These are phyloP conservation scores for Yponomeuta sedellus DNA, from an alignment of 2,888 invertebrate genomes.

Conservation along the genomic window DNA sequence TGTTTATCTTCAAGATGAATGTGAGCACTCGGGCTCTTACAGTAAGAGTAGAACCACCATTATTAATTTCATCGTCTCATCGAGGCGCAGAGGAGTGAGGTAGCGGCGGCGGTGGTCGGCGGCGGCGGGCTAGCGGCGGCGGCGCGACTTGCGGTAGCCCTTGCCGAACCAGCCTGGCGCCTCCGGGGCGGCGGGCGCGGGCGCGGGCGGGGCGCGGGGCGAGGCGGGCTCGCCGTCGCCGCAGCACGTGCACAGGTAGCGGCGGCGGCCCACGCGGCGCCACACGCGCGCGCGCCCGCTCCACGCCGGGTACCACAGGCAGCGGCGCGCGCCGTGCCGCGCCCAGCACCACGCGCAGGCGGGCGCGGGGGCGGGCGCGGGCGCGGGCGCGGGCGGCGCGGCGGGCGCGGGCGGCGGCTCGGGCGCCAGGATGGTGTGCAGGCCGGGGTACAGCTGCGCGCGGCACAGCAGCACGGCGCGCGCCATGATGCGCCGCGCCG, in stretches of 20 bases:
- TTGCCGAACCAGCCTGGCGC: constrained; percentile 89
- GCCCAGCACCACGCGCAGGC: constrained; percentile 52
- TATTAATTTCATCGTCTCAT: neutral
- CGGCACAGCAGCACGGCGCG: constrained; percentile 67
- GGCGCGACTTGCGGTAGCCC: constrained; percentile 85
- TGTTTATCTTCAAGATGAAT: too few species aligned
- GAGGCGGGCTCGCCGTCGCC: constrained; percentile 29
- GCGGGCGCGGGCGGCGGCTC: constrained; percentile 24
- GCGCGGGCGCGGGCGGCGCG: constrained; percentile 33
- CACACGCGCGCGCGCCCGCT: constrained; percentile 39
- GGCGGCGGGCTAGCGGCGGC: constrained; percentile 54
- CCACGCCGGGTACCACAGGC: constrained; percentile 59
- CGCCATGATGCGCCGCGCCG: constrained; percentile 58
- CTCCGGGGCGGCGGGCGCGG: constrained; percentile 29
- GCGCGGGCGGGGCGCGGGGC: constrained; percentile 35
- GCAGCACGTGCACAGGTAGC: constrained; percentile 80
- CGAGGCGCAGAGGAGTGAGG: neutral
- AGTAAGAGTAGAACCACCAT: too few species aligned
- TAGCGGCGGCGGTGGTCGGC: neutral
- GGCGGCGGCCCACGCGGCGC: constrained; percentile 64
- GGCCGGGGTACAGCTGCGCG: constrained; percentile 71
- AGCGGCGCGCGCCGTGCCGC: constrained; percentile 44
- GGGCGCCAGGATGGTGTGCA: constrained; percentile 77
- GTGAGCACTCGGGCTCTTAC: too few species aligned
- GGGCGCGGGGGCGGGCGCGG: constrained; percentile 50